phyloP scores from a whole-genome alignment of 1,140 invertebrate genomes.

The Oedothorax gibbosus region DNA sequence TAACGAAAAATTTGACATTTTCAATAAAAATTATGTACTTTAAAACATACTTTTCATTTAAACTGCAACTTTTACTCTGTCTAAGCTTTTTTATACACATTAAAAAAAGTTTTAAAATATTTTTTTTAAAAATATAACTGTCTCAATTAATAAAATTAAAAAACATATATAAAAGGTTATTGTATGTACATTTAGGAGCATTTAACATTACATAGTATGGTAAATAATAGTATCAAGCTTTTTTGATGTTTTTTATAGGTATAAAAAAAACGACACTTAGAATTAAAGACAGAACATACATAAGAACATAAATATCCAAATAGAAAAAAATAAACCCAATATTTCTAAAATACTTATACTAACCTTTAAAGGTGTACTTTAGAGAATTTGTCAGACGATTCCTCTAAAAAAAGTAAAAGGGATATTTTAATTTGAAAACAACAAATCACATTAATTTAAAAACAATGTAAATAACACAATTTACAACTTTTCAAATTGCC shows the following conservation, averaged over 20 bases:
- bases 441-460: neutral
- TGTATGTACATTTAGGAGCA: too few species aligned
- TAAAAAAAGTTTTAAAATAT: too few species aligned
- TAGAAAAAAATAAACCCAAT: neutral
- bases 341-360: neutral
- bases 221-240: neutral
- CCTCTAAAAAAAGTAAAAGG: neutral
- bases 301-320: neutral
- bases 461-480: neutral
- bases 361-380: slow-evolving; percentile 25
- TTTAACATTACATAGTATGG: too few species aligned
- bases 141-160: too few species aligned
- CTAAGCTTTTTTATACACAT: too few species aligned
- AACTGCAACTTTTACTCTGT: too few species aligned
- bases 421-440: neutral
- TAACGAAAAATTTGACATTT: neutral
- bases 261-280: neutral
- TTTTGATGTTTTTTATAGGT: neutral
- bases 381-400: slow-evolving; percentile 19
- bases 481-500: too few species aligned
- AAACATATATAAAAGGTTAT: too few species aligned
- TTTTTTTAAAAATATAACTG: too few species aligned
- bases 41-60: too few species aligned
- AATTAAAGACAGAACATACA: neutral
- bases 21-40: neutral